Conservation (phyloP, 2,113 vertebrate species). For the Austrofundulus limnaeus region DNA sequence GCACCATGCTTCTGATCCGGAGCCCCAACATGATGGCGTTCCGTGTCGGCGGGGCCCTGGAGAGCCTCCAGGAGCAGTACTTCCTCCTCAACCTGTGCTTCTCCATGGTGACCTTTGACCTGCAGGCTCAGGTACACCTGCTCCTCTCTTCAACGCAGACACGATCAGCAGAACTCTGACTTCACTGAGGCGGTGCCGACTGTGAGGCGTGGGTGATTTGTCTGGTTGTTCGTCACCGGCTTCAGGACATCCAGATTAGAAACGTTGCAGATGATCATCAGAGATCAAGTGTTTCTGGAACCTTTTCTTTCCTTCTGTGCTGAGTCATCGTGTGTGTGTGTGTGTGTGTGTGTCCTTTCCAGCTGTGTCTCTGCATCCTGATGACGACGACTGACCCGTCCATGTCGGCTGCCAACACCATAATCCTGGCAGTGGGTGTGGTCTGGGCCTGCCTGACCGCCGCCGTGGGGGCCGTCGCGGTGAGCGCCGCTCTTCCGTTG, state of each 20-base stretch:
- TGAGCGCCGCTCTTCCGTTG: constrained; percentile 56
- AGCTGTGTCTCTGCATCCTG: constrained; percentile 85
- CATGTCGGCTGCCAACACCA: constrained; percentile 61
- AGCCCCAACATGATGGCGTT: constrained; percentile 87
- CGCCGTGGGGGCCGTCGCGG: constrained; percentile 74
- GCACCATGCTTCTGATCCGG: constrained; percentile 75
- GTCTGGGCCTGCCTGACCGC: constrained; percentile 82
- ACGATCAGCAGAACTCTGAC: neutral
- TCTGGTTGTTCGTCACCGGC: neutral
- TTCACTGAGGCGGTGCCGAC: neutral
- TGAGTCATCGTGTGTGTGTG: neutral
- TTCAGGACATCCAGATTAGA: neutral
- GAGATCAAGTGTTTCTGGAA: no score
- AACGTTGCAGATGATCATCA: no score
- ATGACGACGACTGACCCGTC: constrained; percentile 65
- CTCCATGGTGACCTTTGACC: constrained; percentile 88
- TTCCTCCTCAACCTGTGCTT: constrained; percentile 85
- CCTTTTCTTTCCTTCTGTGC: neutral
- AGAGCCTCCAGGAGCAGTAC: constrained; percentile 84
- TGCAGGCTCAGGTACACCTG: constrained; percentile 84
- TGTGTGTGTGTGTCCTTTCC: constrained; percentile 28
- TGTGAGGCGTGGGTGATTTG: neutral
- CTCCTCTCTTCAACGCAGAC: neutral
- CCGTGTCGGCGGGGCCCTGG: constrained; percentile 84
- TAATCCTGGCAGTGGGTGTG: constrained; percentile 77